These are phyloP conservation scores for Gambusia affinis DNA, from an alignment of 2,113 vertebrate genomes.

Conservation along the genomic window DNA sequence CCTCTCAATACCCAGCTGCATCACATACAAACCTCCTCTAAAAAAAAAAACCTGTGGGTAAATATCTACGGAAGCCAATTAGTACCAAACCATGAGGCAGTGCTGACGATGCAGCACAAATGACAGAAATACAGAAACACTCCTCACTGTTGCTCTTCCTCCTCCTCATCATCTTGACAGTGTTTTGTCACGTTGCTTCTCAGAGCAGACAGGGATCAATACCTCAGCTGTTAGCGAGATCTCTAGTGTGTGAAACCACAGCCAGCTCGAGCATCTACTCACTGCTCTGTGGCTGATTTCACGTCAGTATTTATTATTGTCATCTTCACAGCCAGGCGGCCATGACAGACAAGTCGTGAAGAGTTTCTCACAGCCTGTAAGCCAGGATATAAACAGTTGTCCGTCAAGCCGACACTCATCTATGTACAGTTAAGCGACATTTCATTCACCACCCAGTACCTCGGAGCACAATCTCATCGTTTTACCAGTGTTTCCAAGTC, in stretches of 20 bases:
- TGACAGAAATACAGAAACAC: not conserved
- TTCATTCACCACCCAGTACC: not conserved
- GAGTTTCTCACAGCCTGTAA: not conserved
- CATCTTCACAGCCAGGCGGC: slow-evolving; percentile 12
- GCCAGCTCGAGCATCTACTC: slow-evolving; percentile 49
- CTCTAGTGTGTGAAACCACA: slow-evolving; percentile 62
- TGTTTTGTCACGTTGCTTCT: slow-evolving; percentile 62
- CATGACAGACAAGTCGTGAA: slow-evolving; percentile 3
- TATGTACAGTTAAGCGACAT: not conserved
- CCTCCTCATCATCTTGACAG: slow-evolving; percentile 30
- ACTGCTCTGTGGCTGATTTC: slow-evolving; percentile 37
- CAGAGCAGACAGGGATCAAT: slow-evolving; percentile 58
- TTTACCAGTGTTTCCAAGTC: not conserved
- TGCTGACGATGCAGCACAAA: not conserved
- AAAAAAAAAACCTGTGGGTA: not conserved
- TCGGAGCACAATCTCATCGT: not conserved
- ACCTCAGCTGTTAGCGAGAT: slow-evolving; percentile 30
- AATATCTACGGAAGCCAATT: not conserved
- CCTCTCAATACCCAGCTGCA: not conserved
- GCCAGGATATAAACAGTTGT: not conserved
- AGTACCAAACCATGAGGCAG: too few relatives aligned
- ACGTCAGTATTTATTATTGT: slow-evolving; percentile 49
- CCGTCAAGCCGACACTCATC: not conserved
- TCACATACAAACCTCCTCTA: not conserved
- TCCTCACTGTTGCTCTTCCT: slow-evolving; percentile 1